These are phyloP conservation scores for Sarcophilus harrisii DNA, from an alignment of 2,797 vertebrate genomes.

Conservation along the genomic window DNA sequence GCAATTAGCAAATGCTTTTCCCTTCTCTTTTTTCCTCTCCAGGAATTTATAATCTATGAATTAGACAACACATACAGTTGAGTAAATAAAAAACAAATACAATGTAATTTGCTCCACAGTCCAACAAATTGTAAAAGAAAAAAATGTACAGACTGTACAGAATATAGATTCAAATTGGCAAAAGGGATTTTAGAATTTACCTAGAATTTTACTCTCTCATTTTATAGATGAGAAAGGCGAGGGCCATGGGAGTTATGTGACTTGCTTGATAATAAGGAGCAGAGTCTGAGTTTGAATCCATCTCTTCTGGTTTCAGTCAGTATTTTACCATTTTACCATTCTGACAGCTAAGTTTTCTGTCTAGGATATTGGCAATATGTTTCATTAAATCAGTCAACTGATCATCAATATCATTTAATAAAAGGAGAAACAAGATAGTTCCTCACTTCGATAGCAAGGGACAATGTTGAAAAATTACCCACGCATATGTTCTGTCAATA, in stretches of 20 bases:
- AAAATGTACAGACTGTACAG: background rate
- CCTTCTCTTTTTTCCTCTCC: background rate
- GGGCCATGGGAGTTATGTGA: background rate
- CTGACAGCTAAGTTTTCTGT: background rate
- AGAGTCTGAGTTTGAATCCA: background rate
- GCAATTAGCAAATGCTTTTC: background rate
- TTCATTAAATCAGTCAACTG: background rate
- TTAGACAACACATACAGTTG: background rate
- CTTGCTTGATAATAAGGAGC: background rate
- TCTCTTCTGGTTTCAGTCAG: background rate
- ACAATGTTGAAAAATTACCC: too few relatives aligned
- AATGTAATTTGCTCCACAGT: background rate
- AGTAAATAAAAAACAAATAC: background rate
- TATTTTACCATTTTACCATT: background rate
- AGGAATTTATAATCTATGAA: background rate
- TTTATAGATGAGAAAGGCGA: background rate
- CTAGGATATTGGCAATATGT: background rate
- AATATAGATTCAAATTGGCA: background rate
- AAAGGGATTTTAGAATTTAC: background rate
- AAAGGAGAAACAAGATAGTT: background rate
- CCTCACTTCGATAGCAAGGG: background rate
- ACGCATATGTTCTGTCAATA: too few relatives aligned
- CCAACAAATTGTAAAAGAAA: background rate
- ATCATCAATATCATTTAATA: background rate
- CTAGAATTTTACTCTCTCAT: background rate